Percentiles rank a stretch among this genome's conserved stretches.
phyloP scores from a whole-genome alignment of 2,113 vertebrate genomes.

The Pseudopipra pipra region DNA sequence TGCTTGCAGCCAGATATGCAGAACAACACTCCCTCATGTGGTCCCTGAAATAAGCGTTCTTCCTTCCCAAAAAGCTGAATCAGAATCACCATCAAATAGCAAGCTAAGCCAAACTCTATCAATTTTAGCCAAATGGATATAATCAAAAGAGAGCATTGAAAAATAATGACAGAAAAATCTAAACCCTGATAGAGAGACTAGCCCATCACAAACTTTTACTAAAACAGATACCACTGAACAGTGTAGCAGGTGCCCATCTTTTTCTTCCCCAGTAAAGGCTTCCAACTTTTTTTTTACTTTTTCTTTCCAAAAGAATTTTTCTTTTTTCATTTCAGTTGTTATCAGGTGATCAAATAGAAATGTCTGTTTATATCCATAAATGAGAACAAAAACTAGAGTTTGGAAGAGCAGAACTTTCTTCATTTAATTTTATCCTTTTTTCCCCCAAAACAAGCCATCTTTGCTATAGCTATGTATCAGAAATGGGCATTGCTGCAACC shows the following conservation, averaged over 20 bases:
- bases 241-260: neutral
- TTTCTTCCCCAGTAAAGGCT: neutral
- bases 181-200: neutral
- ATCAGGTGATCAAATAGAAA: neutral
- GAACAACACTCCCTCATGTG: conserved; percentile 41
- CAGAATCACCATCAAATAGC: neutral
- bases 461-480: neutral
- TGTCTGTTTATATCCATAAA: neutral
- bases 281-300: neutral
- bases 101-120: neutral
- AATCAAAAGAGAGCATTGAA: neutral
- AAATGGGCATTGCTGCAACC: neutral
- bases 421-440: neutral
- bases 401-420: neutral
- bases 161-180: neutral
- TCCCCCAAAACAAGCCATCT: neutral
- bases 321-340: neutral
- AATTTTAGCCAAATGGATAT: neutral
- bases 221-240: neutral
- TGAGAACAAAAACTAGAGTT: neutral
- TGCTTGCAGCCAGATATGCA: neutral
- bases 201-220: neutral
- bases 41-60: neutral
- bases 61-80: neutral
- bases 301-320: neutral